Conservation (phyloP, 2,888 invertebrate species). For the Lasioglossum villosulum region DNA sequence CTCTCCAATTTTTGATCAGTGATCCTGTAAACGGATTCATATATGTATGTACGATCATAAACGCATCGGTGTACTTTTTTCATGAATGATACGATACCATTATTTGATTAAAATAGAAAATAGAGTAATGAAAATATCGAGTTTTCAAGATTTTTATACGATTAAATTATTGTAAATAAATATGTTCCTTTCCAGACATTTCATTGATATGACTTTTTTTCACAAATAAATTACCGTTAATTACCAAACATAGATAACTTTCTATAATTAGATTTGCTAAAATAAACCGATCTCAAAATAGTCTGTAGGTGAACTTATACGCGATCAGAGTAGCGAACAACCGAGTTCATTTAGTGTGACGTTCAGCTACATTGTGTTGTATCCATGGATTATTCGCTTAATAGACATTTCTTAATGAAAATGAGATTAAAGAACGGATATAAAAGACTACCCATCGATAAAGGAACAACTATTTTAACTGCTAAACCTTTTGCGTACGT, state of each 20-base stretch:
- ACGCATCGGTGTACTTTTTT: constrained; percentile 55
- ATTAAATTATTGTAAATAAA: constrained; percentile 72
- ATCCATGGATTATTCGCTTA: constrained; percentile 15
- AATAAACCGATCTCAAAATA: constrained; percentile 68
- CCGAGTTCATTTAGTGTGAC: neutral
- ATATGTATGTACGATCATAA: constrained; percentile 31
- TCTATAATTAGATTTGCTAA: constrained; percentile 62
- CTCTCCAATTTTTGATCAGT: constrained; percentile 41
- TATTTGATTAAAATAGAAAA: constrained; percentile 43
- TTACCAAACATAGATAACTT: constrained; percentile 47
- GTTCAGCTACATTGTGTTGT: neutral
- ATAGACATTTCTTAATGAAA: constrained; percentile 12
- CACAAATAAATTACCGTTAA: constrained; percentile 32
- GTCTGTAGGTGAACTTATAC: constrained; percentile 44
- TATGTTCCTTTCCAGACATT: constrained; percentile 58
- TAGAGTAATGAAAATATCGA: constrained; percentile 40
- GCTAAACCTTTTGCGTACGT: constrained; percentile 65
- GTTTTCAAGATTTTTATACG: constrained; percentile 61
- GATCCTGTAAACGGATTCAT: constrained; percentile 30
- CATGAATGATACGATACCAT: constrained; percentile 35
- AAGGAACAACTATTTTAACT: constrained; percentile 63
- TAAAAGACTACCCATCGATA: constrained; percentile 41
- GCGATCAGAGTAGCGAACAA: constrained; percentile 21
- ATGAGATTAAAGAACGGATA: constrained; percentile 60
- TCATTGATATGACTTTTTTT: constrained; percentile 32